These are phyloP conservation scores for Stenolophus ochropezus DNA, from an alignment of 2,888 invertebrate genomes.

Conservation along the genomic window DNA sequence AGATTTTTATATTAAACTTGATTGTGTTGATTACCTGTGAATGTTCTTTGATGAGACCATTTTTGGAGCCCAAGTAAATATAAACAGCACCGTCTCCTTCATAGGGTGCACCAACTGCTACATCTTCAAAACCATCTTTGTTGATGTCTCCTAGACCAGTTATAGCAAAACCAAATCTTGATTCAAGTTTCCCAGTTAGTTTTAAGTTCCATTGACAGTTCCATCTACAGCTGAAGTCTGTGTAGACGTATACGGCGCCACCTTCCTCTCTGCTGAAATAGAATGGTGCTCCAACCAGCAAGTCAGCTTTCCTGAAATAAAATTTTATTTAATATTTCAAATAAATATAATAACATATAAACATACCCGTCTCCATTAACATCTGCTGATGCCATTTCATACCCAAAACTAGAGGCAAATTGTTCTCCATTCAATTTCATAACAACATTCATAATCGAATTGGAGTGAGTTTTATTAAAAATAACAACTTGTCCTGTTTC, in stretches of 20 bases:
- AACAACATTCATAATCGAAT: conserved; percentile 77
- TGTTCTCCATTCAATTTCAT: conserved; percentile 89
- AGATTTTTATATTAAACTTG: no score
- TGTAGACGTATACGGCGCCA: conserved; percentile 95
- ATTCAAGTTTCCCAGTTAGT: conserved; percentile 85
- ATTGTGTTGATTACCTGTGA: conserved; percentile 76
- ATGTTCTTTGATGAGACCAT: conserved; percentile 83
- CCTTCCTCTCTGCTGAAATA: conserved; percentile 90
- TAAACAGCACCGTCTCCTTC: conserved; percentile 95
- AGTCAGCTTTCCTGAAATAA: conserved; percentile 84
- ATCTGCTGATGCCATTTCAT: conserved; percentile 92
- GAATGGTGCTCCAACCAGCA: conserved; percentile 95
- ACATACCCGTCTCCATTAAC: conserved; percentile 80
- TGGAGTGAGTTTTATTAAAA: conserved; percentile 77
- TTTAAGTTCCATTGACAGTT: conserved; percentile 74
- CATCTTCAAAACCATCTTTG: conserved; percentile 93
- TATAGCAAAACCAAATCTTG: conserved; percentile 93
- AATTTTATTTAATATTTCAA: no score
- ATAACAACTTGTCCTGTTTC: conserved; percentile 92
- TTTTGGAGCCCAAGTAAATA: conserved; percentile 89
- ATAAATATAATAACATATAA: no score
- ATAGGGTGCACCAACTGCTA: conserved; percentile 98
- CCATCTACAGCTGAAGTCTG: conserved; percentile 76
- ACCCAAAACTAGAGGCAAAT: conserved; percentile 97
- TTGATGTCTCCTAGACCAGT: conserved; percentile 95